Conservation (phyloP, 2,888 invertebrate genomes). For the Dicycla oo region DNA sequence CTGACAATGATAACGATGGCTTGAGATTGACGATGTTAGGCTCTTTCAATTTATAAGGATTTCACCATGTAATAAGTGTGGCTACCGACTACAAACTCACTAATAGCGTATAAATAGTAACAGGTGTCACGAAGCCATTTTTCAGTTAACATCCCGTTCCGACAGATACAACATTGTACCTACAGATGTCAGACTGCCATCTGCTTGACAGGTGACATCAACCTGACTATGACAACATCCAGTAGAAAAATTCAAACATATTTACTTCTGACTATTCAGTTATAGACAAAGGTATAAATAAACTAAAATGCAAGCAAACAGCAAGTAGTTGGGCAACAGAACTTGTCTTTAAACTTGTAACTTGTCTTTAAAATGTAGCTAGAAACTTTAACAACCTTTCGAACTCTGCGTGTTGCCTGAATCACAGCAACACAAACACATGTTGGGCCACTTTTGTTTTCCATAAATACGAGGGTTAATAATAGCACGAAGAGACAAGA, state of each 20-base stretch:
- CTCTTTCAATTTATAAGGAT: no score
- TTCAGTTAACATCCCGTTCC: conserved; percentile 15
- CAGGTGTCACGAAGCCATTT: conserved; percentile 8
- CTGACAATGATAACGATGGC: background rate
- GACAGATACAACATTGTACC: background rate
- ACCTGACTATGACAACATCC: background rate
- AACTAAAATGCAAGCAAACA: background rate
- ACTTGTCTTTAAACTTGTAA: background rate
- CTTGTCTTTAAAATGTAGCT: background rate
- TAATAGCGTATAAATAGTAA: background rate
- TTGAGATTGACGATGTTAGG: background rate
- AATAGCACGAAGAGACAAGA: background rate
- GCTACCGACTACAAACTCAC: background rate
- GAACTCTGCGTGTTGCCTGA: background rate
- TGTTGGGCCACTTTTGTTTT: conserved; percentile 4
- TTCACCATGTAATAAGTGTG: background rate
- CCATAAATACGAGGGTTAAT: background rate
- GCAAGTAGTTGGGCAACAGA: background rate
- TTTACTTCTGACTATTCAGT: background rate
- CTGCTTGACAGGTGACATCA: background rate
- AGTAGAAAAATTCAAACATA: background rate
- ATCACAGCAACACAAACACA: background rate
- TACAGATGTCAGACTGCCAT: background rate
- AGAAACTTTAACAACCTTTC: background rate
- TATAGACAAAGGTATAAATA: background rate